Evolutionary conservation across 2,797 vertebrate genomes (phyloP), one percentile per base, ranked within the genome.

Genomic region (Spea hammondii): DNA sequence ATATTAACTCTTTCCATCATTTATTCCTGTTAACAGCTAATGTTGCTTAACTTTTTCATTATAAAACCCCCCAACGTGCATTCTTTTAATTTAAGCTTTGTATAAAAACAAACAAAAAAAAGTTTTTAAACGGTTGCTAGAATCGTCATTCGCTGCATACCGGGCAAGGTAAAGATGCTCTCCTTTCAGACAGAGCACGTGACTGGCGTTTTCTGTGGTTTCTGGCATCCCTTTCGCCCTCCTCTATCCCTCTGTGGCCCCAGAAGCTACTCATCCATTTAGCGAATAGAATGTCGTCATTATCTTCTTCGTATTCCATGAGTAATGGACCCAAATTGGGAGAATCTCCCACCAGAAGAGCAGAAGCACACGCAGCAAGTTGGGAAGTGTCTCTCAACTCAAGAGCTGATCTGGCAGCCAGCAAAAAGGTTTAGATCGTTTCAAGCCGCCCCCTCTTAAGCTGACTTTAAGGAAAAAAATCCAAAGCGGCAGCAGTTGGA

Each of bases 251-350:
- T 50, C 88, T 94, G 70, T 98, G 96, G 68, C 96, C 96, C 96
- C 96, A 99, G 88, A 95, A 98, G 82, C 96, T 99, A 85, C 96
- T 98, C 97, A 98, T 98, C 96, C 97, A 99, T 80, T 96, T 97
- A 78, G 97, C 96, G 89, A 98, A 99, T 85, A 93, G 96, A 8
- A 95, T 92, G 80, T 98, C 97, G 68, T 97, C 96, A 46, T 97
- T 94, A 0, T 95, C 94, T 4, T 97, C 96, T 4, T 97, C 95
- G 86, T 96, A 94, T 89, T 97, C 97, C 93, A 93, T 92, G 83
- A 83, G 84, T 79, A 95, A 9, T 75, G 83, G 54, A 13, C 92
- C 85, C 83, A 84, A 84, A 83, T 17, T 59, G 81, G 62, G n/a
- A 32, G 54, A 4, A 51, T 76, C 51, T 82, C 82, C 79, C 83